phyloP scores from a whole-genome alignment of 2,797 vertebrate genomes.

The Pteronotus mesoamericanus region DNA sequence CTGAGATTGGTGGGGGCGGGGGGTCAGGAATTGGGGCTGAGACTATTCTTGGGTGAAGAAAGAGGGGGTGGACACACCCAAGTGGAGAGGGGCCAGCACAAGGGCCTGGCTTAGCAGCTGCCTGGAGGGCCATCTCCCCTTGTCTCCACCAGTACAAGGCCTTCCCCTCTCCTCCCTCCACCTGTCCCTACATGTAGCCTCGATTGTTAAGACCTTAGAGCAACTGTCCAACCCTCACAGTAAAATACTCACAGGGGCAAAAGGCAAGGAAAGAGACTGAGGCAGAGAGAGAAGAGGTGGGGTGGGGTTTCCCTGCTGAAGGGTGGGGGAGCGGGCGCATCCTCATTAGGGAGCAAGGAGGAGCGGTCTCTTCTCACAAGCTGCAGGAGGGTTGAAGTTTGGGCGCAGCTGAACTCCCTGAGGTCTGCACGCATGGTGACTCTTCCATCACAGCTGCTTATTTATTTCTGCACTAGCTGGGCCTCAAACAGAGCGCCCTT shows the following conservation, averaged over 20 bases:
- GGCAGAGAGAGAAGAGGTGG: neutral
- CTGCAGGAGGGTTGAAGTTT: neutral
- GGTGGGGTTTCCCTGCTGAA: neutral
- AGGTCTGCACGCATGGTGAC: fast-evolving
- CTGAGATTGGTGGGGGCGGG: neutral
- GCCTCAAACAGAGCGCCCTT: neutral
- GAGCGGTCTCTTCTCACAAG: fast-evolving
- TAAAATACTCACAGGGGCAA: neutral
- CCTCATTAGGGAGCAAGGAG: fast-evolving
- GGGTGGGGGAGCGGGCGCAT: neutral
- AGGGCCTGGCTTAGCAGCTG: neutral
- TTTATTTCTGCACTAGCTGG: neutral
- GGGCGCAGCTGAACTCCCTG: neutral
- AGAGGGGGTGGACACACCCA: no score
- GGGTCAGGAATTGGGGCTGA: neutral
- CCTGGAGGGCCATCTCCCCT: neutral
- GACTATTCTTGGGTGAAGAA: neutral
- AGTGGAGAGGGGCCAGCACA: neutral
- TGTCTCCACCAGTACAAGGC: neutral
- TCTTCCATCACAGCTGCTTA: neutral
- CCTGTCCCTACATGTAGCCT: neutral
- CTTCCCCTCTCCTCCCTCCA: no score
- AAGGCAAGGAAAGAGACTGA: neutral
- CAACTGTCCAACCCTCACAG: neutral
- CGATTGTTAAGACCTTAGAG: neutral